A percentile compares a stretch with the other conserved stretches of the same genome.
These are phyloP conservation scores for Drosophila tanythrix DNA, from an alignment of 2,888 invertebrate species.

Conservation along the genomic window DNA sequence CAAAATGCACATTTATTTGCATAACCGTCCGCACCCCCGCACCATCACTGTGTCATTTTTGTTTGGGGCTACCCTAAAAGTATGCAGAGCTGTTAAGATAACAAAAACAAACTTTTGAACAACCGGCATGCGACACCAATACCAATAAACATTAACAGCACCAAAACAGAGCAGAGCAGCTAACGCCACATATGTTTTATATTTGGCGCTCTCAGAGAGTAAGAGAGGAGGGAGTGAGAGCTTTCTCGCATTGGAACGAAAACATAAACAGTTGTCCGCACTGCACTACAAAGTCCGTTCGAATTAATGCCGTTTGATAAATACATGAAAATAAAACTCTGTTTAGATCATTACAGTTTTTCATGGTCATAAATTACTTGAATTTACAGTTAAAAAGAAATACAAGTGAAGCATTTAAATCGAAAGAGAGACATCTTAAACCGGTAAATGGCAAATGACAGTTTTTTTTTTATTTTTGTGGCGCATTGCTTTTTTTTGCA, in stretches of 20 bases:
- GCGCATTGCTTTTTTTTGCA: neutral
- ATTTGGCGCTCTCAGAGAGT: conserved; percentile 18
- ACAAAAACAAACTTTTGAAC: conserved; percentile 67
- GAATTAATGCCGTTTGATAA: neutral
- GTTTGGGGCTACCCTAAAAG: conserved; percentile 60
- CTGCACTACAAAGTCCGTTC: conserved; percentile 19
- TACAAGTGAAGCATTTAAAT: neutral
- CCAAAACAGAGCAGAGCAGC: conserved; percentile 17
- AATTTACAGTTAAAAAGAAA: neutral
- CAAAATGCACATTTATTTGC: conserved; percentile 64
- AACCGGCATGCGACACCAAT: conserved; percentile 60
- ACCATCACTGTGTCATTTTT: neutral
- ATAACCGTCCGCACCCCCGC: conserved; percentile 24
- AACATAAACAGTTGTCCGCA: conserved; percentile 66
- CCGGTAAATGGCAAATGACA: neutral
- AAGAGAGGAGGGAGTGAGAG: conserved; percentile 1
- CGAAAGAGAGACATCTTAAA: neutral
- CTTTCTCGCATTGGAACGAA: conserved; percentile 57
- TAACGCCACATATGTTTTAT: conserved; percentile 46
- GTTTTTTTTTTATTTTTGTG: neutral
- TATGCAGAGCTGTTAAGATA: conserved; percentile 69
- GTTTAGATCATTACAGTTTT: neutral
- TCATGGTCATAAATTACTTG: neutral
- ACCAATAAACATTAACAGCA: conserved; percentile 30
- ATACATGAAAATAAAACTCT: neutral